Percentiles rank a stretch among this genome's conserved stretches.
These are phyloP conservation scores for Drosophila prosaltans DNA, from an alignment of 1,140 invertebrate species.

Conservation along the genomic window DNA sequence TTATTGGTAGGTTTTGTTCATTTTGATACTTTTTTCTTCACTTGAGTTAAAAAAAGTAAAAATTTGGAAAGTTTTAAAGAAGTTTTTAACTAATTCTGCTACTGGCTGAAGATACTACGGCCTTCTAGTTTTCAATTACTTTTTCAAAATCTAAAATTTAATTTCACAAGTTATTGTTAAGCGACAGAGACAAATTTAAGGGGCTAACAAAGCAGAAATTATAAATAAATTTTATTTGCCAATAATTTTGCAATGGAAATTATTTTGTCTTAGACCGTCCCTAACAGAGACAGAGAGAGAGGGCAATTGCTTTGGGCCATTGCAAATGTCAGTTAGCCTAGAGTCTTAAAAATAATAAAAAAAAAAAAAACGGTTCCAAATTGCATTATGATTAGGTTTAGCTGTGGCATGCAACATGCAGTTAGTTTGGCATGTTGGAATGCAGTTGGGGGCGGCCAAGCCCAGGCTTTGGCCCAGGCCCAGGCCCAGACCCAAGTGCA, in stretches of 20 bases:
- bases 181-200: background rate
- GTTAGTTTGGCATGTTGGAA: slow-evolving; percentile 73
- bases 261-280: background rate
- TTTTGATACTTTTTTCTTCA: no score
- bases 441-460: slow-evolving; percentile 67
- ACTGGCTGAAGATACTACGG: no score
- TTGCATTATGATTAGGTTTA: slow-evolving; percentile 71
- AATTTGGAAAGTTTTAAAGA: no score
- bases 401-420: slow-evolving; percentile 74
- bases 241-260: no score
- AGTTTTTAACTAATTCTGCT: no score
- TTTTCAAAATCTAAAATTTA: background rate
- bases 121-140: background rate
- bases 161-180: slow-evolving; percentile 1
- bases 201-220: no score
- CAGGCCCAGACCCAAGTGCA: slow-evolving; percentile 48
- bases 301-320: slow-evolving; percentile 32
- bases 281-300: background rate
- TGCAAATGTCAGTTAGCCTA: slow-evolving; percentile 50
- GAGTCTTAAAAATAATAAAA: background rate
- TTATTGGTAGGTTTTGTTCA: no score
- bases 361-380: slow-evolving; percentile 42
- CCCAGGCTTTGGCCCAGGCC: slow-evolving; percentile 25
- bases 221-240: no score
- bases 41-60: no score